Conservation (phyloP, 2,113 vertebrate genomes). For the Mola mola region DNA sequence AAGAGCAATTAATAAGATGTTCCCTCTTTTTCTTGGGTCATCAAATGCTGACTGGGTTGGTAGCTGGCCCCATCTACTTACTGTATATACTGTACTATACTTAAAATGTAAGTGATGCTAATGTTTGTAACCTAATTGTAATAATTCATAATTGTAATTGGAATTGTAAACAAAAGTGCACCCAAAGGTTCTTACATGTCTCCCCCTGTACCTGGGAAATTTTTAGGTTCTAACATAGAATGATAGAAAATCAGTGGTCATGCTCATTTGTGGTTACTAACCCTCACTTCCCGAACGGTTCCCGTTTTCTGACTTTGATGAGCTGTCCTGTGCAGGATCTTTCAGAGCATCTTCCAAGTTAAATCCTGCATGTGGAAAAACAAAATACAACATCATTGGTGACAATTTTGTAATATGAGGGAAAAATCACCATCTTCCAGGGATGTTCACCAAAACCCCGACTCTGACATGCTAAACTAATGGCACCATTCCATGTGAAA, state of each 20-base stretch:
- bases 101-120: too few species aligned
- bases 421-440: conserved; percentile 7
- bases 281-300: neutral
- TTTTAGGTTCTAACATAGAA: neutral
- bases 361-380: neutral
- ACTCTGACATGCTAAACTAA: too few species aligned
- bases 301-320: neutral
- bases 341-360: neutral
- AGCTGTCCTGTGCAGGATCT: fast-evolving
- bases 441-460: neutral
- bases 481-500: too few species aligned
- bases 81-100: too few species aligned
- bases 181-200: neutral
- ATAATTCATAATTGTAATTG: too few species aligned
- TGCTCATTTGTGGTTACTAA: conserved; percentile 23
- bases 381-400: conserved; percentile 14
- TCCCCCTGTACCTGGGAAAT: neutral
- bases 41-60: too few species aligned
- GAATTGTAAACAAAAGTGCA: too few species aligned
- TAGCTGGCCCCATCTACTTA: too few species aligned
- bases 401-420: conserved; percentile 19
- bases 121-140: too few species aligned
- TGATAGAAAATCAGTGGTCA: neutral
- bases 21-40: too few species aligned
- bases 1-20: too few species aligned